Evolutionary conservation across 92 coral and sea anemone species (phyloP).

Genomic region (Parazoanthus atlanticus): DNA sequence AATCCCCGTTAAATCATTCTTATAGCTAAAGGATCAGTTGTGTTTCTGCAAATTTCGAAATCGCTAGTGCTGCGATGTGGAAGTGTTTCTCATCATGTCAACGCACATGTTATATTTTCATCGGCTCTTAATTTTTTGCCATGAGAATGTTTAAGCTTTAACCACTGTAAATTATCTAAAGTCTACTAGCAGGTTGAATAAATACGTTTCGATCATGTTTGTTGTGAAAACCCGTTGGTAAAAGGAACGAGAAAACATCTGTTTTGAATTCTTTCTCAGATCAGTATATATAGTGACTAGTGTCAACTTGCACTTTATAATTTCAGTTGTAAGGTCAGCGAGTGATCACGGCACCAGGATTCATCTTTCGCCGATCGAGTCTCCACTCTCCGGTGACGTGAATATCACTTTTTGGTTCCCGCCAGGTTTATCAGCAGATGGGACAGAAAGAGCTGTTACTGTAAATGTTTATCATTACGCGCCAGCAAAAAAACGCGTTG

Average conservation of each 20-base stretch:
- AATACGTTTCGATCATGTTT: conserved; percentile 33
- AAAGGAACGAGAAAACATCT: no score
- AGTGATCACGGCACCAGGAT: background rate
- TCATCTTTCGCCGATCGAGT: background rate
- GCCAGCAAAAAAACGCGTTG: background rate
- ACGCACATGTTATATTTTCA: conserved; percentile 3
- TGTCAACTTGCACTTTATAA: background rate
- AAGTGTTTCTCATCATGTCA: background rate
- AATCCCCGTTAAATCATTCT: background rate
- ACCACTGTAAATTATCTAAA: conserved; percentile 56
- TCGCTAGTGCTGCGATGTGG: background rate
- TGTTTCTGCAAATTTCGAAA: background rate
- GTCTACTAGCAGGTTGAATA: conserved; percentile 37
- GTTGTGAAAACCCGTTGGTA: background rate
- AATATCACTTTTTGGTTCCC: conserved; percentile 65
- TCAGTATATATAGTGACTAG: background rate
- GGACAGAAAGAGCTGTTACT: background rate
- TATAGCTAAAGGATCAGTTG: background rate
- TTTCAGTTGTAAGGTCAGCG: conserved; percentile 25
- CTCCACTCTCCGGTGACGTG: conserved; percentile 71
- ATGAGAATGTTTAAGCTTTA: conserved; percentile 61
- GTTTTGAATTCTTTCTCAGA: background rate
- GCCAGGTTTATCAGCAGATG: conserved; percentile 40
- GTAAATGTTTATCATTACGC: conserved; percentile 19
- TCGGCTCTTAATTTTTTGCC: background rate